Evolutionary conservation across 2,797 vertebrate genomes (phyloP).

Genomic region (Miopithecus talapoin): DNA sequence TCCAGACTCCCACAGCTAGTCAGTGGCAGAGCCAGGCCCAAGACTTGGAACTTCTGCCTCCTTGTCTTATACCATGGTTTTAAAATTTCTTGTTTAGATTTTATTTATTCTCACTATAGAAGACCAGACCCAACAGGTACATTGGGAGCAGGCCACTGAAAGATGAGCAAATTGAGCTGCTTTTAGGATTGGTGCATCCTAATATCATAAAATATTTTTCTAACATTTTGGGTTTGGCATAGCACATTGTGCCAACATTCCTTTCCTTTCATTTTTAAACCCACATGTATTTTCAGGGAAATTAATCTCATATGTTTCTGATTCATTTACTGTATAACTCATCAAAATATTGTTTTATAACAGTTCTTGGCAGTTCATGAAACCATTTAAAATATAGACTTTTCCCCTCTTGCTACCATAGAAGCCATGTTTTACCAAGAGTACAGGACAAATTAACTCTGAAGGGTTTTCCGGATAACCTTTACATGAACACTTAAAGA

Average conservation of each 20-base stretch:
- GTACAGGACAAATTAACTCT: neutral
- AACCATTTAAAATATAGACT: slow-evolving; percentile 76
- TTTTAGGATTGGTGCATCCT: slow-evolving; percentile 73
- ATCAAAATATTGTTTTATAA: slow-evolving; percentile 82
- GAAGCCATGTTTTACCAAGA: slow-evolving; percentile 66
- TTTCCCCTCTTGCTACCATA: slow-evolving; percentile 61
- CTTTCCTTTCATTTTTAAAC: slow-evolving; percentile 79
- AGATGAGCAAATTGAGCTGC: slow-evolving; percentile 67
- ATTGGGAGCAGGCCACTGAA: slow-evolving; percentile 35
- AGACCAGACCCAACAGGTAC: slow-evolving; percentile 53
- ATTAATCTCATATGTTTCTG: slow-evolving; percentile 81
- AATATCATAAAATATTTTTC: slow-evolving; percentile 80
- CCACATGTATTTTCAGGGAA: slow-evolving; percentile 81
- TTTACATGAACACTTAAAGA: neutral
- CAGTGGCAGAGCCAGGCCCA: neutral
- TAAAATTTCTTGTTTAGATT: neutral
- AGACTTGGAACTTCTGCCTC: neutral
- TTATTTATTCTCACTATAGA: slow-evolving; percentile 18
- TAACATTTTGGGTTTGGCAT: slow-evolving; percentile 82
- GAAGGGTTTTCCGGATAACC: slow-evolving; percentile 28
- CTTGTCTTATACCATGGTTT: neutral
- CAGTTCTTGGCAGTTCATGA: slow-evolving; percentile 72
- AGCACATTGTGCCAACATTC: slow-evolving; percentile 65
- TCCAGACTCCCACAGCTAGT: neutral
- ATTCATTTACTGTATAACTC: slow-evolving; percentile 81